Evolutionary conservation across 2,888 invertebrate species (phyloP).

Genomic region (Trilocha varians): DNA sequence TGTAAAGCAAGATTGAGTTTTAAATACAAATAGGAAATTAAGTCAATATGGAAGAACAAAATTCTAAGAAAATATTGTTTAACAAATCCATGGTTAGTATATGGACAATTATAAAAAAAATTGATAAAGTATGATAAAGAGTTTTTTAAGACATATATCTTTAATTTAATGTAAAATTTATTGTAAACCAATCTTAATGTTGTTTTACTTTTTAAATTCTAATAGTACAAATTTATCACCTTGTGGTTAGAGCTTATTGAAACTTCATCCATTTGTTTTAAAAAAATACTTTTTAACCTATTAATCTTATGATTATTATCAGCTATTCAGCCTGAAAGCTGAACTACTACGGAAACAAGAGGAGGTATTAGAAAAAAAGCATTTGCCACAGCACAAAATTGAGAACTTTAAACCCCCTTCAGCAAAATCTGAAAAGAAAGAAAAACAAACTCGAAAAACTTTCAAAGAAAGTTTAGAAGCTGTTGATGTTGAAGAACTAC

Average conservation of each 20-base stretch:
- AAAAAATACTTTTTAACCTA: no score
- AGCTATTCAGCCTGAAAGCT: slow-evolving; percentile 89
- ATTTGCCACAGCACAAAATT: slow-evolving; percentile 63
- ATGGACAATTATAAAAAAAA: no score
- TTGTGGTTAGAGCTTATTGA: background rate
- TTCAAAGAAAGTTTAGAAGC: slow-evolving; percentile 50
- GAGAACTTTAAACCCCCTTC: slow-evolving; percentile 61
- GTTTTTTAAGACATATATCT: background rate
- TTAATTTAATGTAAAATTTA: background rate
- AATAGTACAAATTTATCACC: background rate
- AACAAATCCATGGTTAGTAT: slow-evolving; percentile 70
- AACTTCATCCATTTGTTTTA: background rate
- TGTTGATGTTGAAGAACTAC: slow-evolving; percentile 54
- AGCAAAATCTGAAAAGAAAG: slow-evolving; percentile 53
- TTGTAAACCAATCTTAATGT: background rate
- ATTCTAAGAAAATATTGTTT: slow-evolving; percentile 58
- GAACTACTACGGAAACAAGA: slow-evolving; percentile 90
- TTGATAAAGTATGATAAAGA: no score
- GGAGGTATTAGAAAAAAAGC: slow-evolving; percentile 81
- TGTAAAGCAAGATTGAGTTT: no score
- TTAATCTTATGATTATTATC: slow-evolving; percentile 12
- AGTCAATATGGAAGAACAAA: slow-evolving; percentile 44
- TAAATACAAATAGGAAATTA: background rate
- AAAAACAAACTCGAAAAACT: slow-evolving; percentile 31
- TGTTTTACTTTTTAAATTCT: no score